These are phyloP conservation scores for Pelagia noctiluca DNA, from an alignment of 30 jellyfish, hydroid and myxozoan species.

Conservation along the genomic window DNA sequence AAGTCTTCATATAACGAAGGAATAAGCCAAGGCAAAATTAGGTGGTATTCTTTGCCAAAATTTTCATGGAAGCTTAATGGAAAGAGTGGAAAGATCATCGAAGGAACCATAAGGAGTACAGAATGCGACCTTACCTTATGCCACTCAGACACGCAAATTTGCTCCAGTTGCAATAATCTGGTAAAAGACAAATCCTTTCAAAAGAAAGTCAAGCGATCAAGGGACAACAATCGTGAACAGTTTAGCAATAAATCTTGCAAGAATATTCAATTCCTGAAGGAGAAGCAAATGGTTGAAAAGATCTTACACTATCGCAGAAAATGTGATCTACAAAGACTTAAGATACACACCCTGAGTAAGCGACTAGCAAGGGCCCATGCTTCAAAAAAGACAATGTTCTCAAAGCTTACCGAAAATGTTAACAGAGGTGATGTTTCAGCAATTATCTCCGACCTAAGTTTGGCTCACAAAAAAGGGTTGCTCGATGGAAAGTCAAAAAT, in stretches of 20 bases:
- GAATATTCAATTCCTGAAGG: background rate
- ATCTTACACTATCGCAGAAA: background rate
- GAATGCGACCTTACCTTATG: background rate
- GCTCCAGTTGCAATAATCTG: background rate
- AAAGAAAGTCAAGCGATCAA: background rate
- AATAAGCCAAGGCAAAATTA: background rate
- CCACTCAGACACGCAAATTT: background rate
- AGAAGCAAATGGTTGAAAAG: background rate
- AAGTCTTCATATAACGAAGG: background rate
- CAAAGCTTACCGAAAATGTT: background rate
- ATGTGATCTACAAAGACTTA: background rate
- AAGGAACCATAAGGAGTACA: conserved; percentile 8
- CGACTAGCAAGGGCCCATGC: conserved; percentile 3
- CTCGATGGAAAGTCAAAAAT: conserved; percentile 16
- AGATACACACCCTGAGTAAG: background rate
- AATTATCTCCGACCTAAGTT: background rate
- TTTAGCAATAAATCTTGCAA: background rate
- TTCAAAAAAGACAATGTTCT: background rate
- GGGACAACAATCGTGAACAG: background rate
- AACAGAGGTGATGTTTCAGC: no score
- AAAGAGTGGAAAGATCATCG: background rate
- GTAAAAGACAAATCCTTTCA: background rate
- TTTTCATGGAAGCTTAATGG: background rate
- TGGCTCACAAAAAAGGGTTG: conserved; percentile 13
- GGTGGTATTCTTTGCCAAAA: conserved; percentile 20